phyloP scores from a whole-genome alignment of 2,797 vertebrate genomes.

The Garrulus glandarius region DNA sequence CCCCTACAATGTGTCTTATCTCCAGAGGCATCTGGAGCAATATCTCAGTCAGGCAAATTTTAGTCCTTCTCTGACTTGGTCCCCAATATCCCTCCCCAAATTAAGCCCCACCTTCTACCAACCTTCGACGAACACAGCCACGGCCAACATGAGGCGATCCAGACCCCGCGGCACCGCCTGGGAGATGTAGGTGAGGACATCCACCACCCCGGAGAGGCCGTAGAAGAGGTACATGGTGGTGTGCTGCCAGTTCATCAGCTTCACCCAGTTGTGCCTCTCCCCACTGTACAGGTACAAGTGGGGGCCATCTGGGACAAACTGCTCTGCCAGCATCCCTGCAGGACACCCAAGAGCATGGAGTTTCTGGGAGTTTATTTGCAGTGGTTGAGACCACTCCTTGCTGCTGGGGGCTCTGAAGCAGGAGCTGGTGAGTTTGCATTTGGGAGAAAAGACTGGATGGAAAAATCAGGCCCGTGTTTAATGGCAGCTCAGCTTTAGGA shows the following conservation, averaged over 20 bases:
- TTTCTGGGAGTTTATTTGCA: neutral
- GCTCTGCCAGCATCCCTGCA: slow-evolving; percentile 91
- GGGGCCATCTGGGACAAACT: slow-evolving; percentile 93
- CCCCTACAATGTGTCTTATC: rapidly evolving
- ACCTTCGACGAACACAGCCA: slow-evolving; percentile 92
- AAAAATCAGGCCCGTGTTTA: neutral
- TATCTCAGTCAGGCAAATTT: neutral
- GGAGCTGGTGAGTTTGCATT: neutral
- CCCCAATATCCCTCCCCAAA: neutral
- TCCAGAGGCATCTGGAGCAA: neutral
- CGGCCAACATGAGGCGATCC: slow-evolving; percentile 80
- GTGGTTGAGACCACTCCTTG: rapidly evolving
- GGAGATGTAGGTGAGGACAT: slow-evolving; percentile 72
- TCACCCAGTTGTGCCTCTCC: slow-evolving; percentile 78
- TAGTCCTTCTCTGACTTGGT: neutral
- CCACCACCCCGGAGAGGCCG: slow-evolving; percentile 79
- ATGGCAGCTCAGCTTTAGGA: neutral
- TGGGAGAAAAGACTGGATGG: neutral
- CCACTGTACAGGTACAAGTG: slow-evolving; percentile 82
- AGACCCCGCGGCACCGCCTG: slow-evolving; percentile 75
- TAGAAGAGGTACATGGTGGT: slow-evolving; percentile 97
- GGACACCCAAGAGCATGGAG: neutral
- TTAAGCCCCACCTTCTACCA: neutral
- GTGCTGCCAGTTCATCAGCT: slow-evolving; percentile 99
- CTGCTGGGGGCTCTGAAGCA: neutral